Percentiles rank a stretch among this genome's conserved stretches.
Evolutionary conservation across 2,113 vertebrate species (phyloP).

Genomic region (Grus americana): DNA sequence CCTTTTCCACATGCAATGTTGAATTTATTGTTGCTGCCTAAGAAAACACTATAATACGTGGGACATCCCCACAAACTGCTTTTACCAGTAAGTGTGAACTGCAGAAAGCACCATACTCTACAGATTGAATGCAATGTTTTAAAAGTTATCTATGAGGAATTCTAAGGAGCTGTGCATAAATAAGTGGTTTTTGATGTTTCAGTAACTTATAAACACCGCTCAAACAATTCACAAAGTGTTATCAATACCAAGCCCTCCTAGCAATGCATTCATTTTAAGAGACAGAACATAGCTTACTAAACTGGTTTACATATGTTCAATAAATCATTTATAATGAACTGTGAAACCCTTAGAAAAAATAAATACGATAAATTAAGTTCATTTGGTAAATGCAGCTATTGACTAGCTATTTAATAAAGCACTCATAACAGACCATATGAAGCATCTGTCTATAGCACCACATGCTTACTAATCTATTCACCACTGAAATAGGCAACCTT

Average conservation of each 20-base stretch:
- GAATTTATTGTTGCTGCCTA: background rate
- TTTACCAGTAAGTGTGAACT: background rate
- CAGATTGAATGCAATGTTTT: background rate
- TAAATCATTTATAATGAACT: slow-evolving; percentile 60
- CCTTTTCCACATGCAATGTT: background rate
- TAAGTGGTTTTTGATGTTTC: background rate
- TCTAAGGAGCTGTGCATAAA: background rate
- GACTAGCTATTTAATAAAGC: slow-evolving; percentile 40
- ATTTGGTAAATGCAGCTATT: slow-evolving; percentile 42
- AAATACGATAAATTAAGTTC: slow-evolving; percentile 42
- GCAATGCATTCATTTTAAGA: slow-evolving; percentile 18
- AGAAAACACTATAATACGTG: background rate
- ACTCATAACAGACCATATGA: slow-evolving; percentile 3
- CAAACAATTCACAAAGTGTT: background rate
- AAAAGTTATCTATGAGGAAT: background rate
- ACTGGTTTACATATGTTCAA: slow-evolving; percentile 9
- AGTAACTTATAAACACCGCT: background rate
- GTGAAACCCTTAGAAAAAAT: slow-evolving; percentile 19
- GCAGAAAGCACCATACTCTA: background rate
- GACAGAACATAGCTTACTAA: slow-evolving; percentile 11
- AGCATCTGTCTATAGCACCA: background rate
- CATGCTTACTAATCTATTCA: background rate
- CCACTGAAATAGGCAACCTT: background rate
- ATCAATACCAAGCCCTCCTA: background rate
- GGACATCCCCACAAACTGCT: background rate